These are phyloP conservation scores for Peromyscus aztecus DNA, from an alignment of 2,797 vertebrate genomes.

Conservation along the genomic window DNA sequence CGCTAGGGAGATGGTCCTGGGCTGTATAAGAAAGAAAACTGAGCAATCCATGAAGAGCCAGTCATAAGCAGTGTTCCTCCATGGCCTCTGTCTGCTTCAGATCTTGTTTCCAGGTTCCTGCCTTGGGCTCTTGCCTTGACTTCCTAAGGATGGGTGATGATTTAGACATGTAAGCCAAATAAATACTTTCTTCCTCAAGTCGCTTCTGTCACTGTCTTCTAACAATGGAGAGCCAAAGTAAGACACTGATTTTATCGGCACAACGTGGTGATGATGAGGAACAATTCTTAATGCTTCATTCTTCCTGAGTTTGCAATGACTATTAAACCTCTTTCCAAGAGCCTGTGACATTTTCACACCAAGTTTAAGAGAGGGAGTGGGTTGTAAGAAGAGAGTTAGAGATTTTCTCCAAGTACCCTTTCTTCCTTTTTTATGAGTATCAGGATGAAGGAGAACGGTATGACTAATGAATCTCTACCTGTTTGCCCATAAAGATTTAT, in stretches of 20 bases:
- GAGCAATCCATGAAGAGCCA: neutral
- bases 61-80: neutral
- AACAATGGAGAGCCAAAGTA: neutral
- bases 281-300: neutral
- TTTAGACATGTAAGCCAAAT: neutral
- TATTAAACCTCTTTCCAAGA: neutral
- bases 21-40: neutral
- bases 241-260: neutral
- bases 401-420: slow-evolving; percentile 10
- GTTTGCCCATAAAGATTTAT: slow-evolving; percentile 81
- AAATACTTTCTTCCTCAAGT: no score
- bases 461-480: slow-evolving; percentile 81
- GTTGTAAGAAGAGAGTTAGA: neutral
- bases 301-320: neutral
- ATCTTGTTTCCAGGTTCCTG: neutral
- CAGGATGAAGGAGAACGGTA: neutral
- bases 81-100: no score
- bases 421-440: slow-evolving; percentile 62
- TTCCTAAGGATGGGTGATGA: no score
- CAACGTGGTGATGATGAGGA: neutral
- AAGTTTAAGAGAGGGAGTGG: neutral
- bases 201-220: neutral
- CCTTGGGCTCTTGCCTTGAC: neutral
- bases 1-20: neutral
- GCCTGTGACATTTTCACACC: neutral